Base-by-base conservation (phyloP, 2,797 vertebrate species). In the Atherinosoma microstoma region DNA sequence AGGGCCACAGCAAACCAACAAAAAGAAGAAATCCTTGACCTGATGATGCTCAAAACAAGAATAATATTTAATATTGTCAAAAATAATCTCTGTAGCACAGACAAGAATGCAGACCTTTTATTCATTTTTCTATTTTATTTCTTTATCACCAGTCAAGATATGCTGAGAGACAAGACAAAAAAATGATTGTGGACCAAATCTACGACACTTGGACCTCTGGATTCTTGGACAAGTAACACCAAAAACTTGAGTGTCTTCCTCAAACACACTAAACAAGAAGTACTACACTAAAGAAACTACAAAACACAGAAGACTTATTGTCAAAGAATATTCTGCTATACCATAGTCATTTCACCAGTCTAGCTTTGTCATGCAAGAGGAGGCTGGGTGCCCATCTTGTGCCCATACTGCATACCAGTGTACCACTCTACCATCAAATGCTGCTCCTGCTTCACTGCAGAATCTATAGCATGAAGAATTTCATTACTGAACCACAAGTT, bases 321-420 rank as follows among this genome's bases (percentile, higher is more conserved):
- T 45, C 80, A 71, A 78, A 27, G 53, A 2, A 74, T 51, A 63
- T 62, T 76, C 47, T 54, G 36, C 73, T 34, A 57, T 53, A 81
- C 64, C 36, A 34, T 58, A 76, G 42, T 29, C 58, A 35, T 78
- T 51, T 67, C 34, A 83, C 69, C 70, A 76, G 83, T 83, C 73
- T 66, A 77, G 75, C 75, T 78, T 47, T 47, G 71, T 83, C 82
- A 83, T 80, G 67, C 60, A 72, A 80, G 67, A 77, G 22, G 70
- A 76, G 58, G n/a, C 64, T 69, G 59, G 58, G 61, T 40, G 49
- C 27, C 58, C 60, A 70, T 82, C 80, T 86, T 86, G 74, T 86
- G 82, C 73, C 61, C 77, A 56, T 2, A 9, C 64, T 74, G 73
- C 76, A 62, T 22, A 66, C 42, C 73, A 80, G 67, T 24, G 22